A percentile compares a stretch with the other conserved stretches of the same genome.
Conservation (phyloP, 2,888 invertebrate genomes). For the Exocentrus adspersus region DNA sequence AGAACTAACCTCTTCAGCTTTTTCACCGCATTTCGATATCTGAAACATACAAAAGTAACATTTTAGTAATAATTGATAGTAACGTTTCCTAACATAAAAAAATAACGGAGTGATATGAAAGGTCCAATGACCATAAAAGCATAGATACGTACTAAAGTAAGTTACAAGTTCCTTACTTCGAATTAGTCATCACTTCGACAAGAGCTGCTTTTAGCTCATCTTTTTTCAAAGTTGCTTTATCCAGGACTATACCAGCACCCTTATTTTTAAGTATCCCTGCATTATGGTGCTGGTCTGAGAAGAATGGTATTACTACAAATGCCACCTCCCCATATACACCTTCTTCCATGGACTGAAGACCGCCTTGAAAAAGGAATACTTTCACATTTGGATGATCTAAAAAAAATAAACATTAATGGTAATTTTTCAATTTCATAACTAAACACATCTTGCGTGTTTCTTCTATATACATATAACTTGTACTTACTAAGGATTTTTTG, state of each 20-base stretch:
- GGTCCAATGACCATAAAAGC: too few relatives aligned
- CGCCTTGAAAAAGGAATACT: slow-evolving; percentile 30
- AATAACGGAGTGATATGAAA: too few relatives aligned
- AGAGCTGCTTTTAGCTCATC: neutral
- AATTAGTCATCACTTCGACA: neutral
- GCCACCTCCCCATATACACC: slow-evolving; percentile 59
- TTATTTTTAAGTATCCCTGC: slow-evolving; percentile 9
- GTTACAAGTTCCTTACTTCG: too few relatives aligned
- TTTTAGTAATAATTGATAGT: too few relatives aligned
- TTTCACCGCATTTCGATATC: neutral
- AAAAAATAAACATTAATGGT: neutral
- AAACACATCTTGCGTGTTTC: too few relatives aligned
- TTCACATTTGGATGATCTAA: slow-evolving; percentile 28
- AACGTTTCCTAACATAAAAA: too few relatives aligned
- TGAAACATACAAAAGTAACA: too few relatives aligned
- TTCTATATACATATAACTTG: too few relatives aligned
- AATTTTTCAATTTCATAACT: too few relatives aligned
- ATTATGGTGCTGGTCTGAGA: slow-evolving; percentile 54
- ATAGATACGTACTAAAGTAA: too few relatives aligned
- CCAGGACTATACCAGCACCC: neutral
- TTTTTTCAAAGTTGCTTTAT: neutral
- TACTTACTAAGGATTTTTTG: slow-evolving; percentile 9
- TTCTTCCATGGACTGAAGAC: slow-evolving; percentile 60
- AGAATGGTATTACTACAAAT: slow-evolving; percentile 58
- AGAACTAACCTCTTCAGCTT: neutral